Evolutionary conservation across 2,888 invertebrate species (phyloP).

Genomic region (Erebia ligea): DNA sequence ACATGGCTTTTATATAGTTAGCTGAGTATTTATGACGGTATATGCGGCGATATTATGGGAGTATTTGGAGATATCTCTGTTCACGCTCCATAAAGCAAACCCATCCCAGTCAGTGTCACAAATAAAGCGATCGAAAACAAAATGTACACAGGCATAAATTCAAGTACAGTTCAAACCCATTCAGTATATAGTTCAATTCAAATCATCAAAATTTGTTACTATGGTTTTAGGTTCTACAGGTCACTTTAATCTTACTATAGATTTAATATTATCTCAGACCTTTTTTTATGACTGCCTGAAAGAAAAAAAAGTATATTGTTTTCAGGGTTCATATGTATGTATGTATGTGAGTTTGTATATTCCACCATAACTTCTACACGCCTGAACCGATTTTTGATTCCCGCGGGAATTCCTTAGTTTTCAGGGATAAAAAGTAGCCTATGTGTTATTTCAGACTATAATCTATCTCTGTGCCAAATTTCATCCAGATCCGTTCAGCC

Average conservation of each 20-base stretch:
- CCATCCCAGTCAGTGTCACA: constrained; percentile 23
- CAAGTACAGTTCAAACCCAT: neutral
- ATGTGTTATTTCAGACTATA: too few species aligned
- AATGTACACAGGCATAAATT: constrained; percentile 19
- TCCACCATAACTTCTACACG: too few species aligned
- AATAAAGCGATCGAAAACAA: constrained; percentile 21
- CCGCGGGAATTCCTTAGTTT: too few species aligned
- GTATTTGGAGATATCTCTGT: constrained; percentile 27
- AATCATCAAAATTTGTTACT: neutral
- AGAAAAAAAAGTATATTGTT: too few species aligned
- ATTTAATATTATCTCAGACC: too few species aligned
- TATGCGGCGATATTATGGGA: constrained; percentile 16
- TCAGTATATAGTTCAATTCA: neutral
- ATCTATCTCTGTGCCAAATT: too few species aligned
- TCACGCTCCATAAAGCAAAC: constrained; percentile 28
- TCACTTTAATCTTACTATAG: neutral
- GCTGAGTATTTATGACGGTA: constrained; percentile 12
- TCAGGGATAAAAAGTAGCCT: too few species aligned
- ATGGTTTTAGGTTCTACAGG: neutral
- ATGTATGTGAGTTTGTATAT: too few species aligned
- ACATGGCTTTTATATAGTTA: constrained; percentile 8
- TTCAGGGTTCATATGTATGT: too few species aligned
- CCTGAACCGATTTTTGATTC: too few species aligned
- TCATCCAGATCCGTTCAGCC: too few species aligned
- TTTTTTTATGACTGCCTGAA: too few species aligned